Conservation (phyloP, 1,140 invertebrate species). For the Ceratitis capitata region DNA sequence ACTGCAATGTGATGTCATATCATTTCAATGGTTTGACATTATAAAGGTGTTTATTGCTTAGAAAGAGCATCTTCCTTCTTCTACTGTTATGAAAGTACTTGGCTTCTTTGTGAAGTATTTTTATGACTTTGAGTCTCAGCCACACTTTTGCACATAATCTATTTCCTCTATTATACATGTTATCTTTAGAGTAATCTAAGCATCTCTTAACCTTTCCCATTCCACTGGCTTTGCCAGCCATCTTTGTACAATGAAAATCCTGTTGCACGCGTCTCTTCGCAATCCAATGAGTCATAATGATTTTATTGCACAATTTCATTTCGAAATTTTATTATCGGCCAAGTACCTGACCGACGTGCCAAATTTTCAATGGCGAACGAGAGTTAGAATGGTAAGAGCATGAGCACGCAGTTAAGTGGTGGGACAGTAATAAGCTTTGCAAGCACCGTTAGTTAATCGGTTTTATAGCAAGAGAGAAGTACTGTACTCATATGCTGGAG, state of each 20-base stretch:
- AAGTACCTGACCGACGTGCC: background rate
- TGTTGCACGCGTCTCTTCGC: background rate
- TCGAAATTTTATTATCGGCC: background rate
- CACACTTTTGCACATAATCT: background rate
- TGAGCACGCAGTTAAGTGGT: background rate
- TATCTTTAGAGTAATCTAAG: background rate
- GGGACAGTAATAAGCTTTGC: background rate
- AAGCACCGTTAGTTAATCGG: background rate
- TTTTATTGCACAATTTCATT: conserved; percentile 19
- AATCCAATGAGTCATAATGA: background rate
- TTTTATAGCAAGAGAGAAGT: no score
- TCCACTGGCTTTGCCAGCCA: no score
- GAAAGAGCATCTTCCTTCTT: background rate
- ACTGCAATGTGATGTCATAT: background rate
- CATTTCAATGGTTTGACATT: background rate
- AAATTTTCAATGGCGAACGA: no score
- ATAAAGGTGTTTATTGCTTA: background rate
- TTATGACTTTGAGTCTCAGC: background rate
- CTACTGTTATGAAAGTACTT: background rate
- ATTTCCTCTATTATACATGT: background rate
- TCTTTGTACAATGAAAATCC: no score
- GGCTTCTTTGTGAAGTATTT: background rate
- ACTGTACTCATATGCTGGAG: no score
- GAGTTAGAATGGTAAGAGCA: background rate
- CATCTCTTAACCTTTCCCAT: no score